A percentile compares a stretch with the other conserved stretches of the same genome.
These are phyloP conservation scores for Andrena bucephala DNA, from an alignment of 2,888 invertebrate genomes.

Conservation along the genomic window DNA sequence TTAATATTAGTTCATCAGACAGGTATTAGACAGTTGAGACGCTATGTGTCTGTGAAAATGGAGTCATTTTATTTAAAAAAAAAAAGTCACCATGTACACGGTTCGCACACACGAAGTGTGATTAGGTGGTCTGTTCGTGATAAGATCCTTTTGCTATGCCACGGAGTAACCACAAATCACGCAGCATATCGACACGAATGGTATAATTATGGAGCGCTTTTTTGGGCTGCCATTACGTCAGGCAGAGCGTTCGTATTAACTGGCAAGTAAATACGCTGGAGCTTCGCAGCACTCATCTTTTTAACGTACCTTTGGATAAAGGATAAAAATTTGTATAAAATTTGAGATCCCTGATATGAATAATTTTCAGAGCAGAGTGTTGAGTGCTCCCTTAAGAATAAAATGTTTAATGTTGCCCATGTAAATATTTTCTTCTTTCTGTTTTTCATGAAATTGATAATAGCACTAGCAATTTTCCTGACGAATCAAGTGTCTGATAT, in stretches of 20 bases:
- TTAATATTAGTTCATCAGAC: too few species aligned
- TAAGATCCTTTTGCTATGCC: conserved; percentile 63
- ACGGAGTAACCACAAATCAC: conserved; percentile 68
- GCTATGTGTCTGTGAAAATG: too few species aligned
- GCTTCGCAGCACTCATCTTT: not conserved
- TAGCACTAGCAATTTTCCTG: too few species aligned
- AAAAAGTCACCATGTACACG: not conserved
- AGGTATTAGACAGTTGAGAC: too few species aligned
- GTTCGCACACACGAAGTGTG: conserved; percentile 18
- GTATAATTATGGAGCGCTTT: conserved; percentile 63
- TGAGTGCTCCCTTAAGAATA: too few species aligned
- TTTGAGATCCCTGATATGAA: too few species aligned
- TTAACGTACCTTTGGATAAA: conserved; percentile 8
- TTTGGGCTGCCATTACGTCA: conserved; percentile 45
- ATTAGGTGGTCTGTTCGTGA: conserved; percentile 62
- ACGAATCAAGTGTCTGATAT: too few species aligned
- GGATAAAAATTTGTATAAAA: not conserved
- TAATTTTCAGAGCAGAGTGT: too few species aligned
- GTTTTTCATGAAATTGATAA: too few species aligned
- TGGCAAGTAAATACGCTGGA: not conserved
- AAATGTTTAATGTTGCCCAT: too few species aligned
- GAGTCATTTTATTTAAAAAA: too few species aligned
- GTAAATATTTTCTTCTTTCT: too few species aligned
- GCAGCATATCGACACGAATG: conserved; percentile 70
- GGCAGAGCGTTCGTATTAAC: conserved; percentile 50